Evolutionary conservation across 2,113 vertebrate species (phyloP).

Genomic region (Epinephelus fuscoguttatus): DNA sequence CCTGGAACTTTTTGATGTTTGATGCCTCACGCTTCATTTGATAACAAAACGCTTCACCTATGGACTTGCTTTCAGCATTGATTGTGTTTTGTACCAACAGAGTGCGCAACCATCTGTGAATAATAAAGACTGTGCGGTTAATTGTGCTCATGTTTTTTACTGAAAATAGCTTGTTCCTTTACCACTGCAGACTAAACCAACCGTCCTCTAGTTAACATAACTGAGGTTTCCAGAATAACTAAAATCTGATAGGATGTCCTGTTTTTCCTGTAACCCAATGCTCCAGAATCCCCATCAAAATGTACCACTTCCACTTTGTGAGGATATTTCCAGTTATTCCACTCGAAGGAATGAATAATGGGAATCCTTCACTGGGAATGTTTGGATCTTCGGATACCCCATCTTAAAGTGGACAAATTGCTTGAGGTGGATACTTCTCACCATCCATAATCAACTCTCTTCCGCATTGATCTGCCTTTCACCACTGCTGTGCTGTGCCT

Average conservation of each 20-base stretch:
- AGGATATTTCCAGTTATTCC: constrained; percentile 70
- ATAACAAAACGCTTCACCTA: constrained; percentile 19
- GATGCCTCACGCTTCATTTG: neutral
- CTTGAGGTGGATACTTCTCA: constrained; percentile 70
- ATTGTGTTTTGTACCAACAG: constrained; percentile 30
- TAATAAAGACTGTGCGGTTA: constrained; percentile 47
- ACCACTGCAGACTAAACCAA: constrained; percentile 52
- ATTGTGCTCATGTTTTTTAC: constrained; percentile 40
- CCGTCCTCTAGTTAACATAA: constrained; percentile 52
- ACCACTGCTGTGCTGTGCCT: constrained; percentile 61
- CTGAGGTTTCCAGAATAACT: constrained; percentile 62
- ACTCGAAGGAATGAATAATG: constrained; percentile 57
- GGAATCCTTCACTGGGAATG: constrained; percentile 67
- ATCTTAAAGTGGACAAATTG: constrained; percentile 75
- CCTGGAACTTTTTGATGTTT: constrained; percentile 20
- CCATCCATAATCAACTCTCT: constrained; percentile 77
- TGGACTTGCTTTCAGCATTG: constrained; percentile 12
- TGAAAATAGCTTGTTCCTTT: constrained; percentile 1
- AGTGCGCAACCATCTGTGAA: constrained; percentile 34
- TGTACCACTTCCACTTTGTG: constrained; percentile 60
- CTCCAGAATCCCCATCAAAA: constrained; percentile 43
- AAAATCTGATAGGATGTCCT: constrained; percentile 46
- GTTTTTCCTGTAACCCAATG: constrained; percentile 67
- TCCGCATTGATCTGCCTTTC: constrained; percentile 68
- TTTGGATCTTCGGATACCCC: constrained; percentile 61